Conservation (phyloP, 1,140 invertebrate genomes). For the Pogonomyrmex californicus region DNA sequence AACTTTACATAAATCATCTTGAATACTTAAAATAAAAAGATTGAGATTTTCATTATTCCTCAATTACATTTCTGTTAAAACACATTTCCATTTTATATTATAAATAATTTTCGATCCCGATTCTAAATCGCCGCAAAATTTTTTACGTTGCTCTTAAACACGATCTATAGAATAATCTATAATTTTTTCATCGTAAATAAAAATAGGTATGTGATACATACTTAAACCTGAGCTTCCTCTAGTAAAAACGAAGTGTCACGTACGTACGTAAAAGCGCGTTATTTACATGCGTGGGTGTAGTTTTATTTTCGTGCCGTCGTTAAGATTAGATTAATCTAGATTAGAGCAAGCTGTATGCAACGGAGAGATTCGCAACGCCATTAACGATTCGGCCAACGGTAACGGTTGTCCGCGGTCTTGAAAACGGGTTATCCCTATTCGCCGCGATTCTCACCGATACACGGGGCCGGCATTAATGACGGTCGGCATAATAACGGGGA, state of each 20-base stretch:
- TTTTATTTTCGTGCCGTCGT: slow-evolving; percentile 19
- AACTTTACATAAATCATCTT: no score
- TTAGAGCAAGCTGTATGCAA: background rate
- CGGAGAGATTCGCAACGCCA: background rate
- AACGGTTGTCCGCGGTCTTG: slow-evolving; percentile 35
- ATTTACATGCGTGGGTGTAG: background rate
- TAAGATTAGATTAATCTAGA: slow-evolving; percentile 34
- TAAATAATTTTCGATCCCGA: no score
- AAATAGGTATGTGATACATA: no score
- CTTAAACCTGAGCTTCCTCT: no score
- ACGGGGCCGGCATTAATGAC: slow-evolving; percentile 34
- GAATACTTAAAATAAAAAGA: no score
- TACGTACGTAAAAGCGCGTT: background rate
- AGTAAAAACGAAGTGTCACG: background rate
- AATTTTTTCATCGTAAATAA: no score
- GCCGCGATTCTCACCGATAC: slow-evolving; percentile 51
- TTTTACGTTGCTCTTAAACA: no score
- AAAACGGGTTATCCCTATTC: slow-evolving; percentile 49
- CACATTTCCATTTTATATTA: no score
- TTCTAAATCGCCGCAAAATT: no score
- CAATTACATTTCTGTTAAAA: no score
- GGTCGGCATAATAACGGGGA: slow-evolving; percentile 46
- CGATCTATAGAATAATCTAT: no score
- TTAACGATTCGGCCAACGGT: slow-evolving; percentile 20
- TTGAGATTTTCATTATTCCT: no score